Evolutionary conservation across 2,888 invertebrate species (phyloP).

Genomic region (Parelbella ahira): DNA sequence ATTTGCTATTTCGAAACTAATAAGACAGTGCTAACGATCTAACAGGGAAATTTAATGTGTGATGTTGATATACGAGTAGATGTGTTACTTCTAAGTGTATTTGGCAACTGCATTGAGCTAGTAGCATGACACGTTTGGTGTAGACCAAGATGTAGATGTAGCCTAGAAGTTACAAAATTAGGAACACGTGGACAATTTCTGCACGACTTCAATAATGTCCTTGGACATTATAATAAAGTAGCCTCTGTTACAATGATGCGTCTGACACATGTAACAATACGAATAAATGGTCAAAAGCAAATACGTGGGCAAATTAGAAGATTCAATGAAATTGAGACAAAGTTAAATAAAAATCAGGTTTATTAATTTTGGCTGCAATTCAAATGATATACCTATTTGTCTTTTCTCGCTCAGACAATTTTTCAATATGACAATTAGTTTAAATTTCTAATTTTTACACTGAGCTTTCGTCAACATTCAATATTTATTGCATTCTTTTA

Average conservation of each 20-base stretch:
- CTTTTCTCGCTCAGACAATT: conserved; percentile 1
- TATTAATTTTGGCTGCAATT: conserved; percentile 11
- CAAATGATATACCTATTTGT: conserved; percentile 11
- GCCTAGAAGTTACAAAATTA: no score
- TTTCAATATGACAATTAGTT: no score
- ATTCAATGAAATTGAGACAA: background rate
- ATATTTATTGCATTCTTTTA: no score
- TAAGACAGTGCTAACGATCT: conserved; percentile 7
- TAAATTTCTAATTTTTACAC: no score
- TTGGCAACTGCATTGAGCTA: background rate
- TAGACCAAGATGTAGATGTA: no score
- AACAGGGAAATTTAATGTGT: conserved; percentile 4
- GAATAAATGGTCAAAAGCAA: background rate
- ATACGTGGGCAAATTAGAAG: conserved; percentile 1
- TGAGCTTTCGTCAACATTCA: no score
- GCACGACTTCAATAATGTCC: no score
- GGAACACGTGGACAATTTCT: no score
- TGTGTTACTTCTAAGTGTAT: background rate
- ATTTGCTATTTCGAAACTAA: conserved; percentile 4
- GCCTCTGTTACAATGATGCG: no score
- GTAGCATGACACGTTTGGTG: no score
- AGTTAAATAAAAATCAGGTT: conserved; percentile 1
- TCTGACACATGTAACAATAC: no score
- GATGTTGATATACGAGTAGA: conserved; percentile 4
- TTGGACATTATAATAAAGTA: no score